Evolutionary conservation across 2,113 vertebrate genomes (phyloP).

Genomic region (Hyperopisus bebe): DNA sequence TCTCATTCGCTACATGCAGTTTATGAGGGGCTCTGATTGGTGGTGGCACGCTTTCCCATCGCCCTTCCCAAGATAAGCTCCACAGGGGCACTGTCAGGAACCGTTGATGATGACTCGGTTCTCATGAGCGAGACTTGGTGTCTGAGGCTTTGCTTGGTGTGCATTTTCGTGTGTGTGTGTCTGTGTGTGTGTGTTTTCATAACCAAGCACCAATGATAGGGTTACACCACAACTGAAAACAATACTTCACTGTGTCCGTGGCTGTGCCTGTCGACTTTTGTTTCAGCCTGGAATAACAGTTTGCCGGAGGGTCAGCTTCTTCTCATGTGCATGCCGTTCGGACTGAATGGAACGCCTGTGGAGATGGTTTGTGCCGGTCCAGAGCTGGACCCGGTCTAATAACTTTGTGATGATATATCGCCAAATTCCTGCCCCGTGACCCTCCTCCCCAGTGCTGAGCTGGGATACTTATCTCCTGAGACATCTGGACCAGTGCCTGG

Average conservation of each 20-base stretch:
- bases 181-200: slow-evolving; percentile 31
- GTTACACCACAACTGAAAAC: slow-evolving; percentile 61
- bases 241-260: slow-evolving; percentile 69
- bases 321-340: slow-evolving; percentile 55
- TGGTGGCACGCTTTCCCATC: slow-evolving; percentile 55
- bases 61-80: slow-evolving; percentile 47
- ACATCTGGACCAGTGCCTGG: slow-evolving; percentile 81
- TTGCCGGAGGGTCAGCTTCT: slow-evolving; percentile 69
- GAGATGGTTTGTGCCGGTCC: slow-evolving; percentile 60
- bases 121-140: slow-evolving; percentile 54
- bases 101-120: slow-evolving; percentile 59
- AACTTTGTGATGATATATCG: slow-evolving; percentile 85
- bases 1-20: slow-evolving; percentile 60
- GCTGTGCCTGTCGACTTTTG: slow-evolving; percentile 71
- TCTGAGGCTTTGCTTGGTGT: slow-evolving; percentile 57
- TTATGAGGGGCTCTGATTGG: slow-evolving; percentile 57
- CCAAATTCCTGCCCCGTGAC: slow-evolving; percentile 77
- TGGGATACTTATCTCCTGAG: slow-evolving; percentile 81
- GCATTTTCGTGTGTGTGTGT: background rate
- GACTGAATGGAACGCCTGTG: slow-evolving; percentile 58
- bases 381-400: slow-evolving; percentile 72
- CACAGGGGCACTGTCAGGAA: slow-evolving; percentile 44
- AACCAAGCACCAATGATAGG: slow-evolving; percentile 62
- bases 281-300: slow-evolving; percentile 75
- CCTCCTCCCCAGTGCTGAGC: slow-evolving; percentile 70